A percentile compares a stretch with the other conserved stretches of the same genome.
phyloP scores from a whole-genome alignment of 2,113 vertebrate genomes.

The Cryptomyrus ogoouensis region DNA sequence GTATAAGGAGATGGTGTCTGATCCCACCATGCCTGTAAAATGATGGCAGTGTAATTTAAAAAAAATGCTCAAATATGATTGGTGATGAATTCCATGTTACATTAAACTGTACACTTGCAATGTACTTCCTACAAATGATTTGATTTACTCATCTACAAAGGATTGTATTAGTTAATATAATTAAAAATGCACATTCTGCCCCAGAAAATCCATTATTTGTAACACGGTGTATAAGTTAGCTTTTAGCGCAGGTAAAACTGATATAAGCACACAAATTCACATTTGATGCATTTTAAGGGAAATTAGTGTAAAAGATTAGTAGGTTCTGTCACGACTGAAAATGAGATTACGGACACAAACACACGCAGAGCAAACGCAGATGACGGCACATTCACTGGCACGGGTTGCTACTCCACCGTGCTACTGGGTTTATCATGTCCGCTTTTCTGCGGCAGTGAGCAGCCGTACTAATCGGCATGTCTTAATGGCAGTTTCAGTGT shows the following conservation, averaged over 20 bases:
- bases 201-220: not conserved
- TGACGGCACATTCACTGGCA: slow-evolving; percentile 23
- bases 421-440: slow-evolving; percentile 46
- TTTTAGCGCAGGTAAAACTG: not conserved
- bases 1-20: not conserved
- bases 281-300: not conserved
- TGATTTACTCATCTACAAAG: not conserved
- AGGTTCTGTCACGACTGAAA: not conserved
- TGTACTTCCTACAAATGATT: not conserved
- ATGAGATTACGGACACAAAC: slow-evolving; percentile 4
- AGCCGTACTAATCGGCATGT: slow-evolving; percentile 47
- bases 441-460: slow-evolving; percentile 44
- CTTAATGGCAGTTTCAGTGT: slow-evolving; percentile 64
- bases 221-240: not conserved
- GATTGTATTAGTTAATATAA: not conserved
- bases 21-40: not conserved
- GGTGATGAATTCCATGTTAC: not conserved
- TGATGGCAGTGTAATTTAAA: not conserved
- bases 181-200: not conserved
- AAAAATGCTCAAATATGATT: not conserved
- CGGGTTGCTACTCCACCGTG: slow-evolving; percentile 34
- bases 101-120: not conserved
- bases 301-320: not conserved
- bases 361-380: slow-evolving; percentile 17
- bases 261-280: not conserved